Percentiles rank a stretch among this genome's conserved stretches.
Conservation (phyloP, 2,888 invertebrate species). For the Atethmia centrago region DNA sequence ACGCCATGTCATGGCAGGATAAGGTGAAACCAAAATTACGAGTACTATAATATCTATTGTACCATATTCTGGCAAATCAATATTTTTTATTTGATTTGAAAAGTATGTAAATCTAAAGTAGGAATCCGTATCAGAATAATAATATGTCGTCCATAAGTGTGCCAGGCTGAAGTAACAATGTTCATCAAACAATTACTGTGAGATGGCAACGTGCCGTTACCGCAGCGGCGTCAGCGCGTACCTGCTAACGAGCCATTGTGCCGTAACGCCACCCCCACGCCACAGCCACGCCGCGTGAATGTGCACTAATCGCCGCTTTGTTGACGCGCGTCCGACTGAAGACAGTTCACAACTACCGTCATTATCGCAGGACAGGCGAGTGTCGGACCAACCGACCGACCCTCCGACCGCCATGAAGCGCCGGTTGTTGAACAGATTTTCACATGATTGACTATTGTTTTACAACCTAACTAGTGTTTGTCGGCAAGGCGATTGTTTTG, state of each 20-base stretch:
- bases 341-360: slow-evolving; percentile 42
- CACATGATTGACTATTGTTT: slow-evolving; percentile 36
- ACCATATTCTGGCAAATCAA: too few relatives aligned
- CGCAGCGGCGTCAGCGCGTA: slow-evolving; percentile 37
- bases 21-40: too few relatives aligned
- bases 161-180: slow-evolving; percentile 11
- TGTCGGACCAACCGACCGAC: background rate
- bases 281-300: slow-evolving; percentile 14
- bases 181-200: slow-evolving; percentile 14
- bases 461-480: background rate
- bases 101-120: background rate
- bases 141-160: background rate
- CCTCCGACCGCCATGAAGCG: background rate
- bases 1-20: too few relatives aligned
- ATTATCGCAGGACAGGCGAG: slow-evolving; percentile 12
- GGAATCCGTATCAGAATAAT: background rate
- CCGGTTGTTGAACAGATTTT: background rate
- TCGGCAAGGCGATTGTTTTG: background rate
- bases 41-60: too few relatives aligned
- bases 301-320: slow-evolving; percentile 49
- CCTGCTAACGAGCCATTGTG: slow-evolving; percentile 59
- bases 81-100: too few relatives aligned
- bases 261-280: slow-evolving; percentile 11
- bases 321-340: slow-evolving; percentile 39
- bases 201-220: slow-evolving; percentile 19